A percentile compares a stretch with the other conserved stretches of the same genome.
phyloP scores from a whole-genome alignment of 2,113 vertebrate species.

The Bufo gargarizans region DNA sequence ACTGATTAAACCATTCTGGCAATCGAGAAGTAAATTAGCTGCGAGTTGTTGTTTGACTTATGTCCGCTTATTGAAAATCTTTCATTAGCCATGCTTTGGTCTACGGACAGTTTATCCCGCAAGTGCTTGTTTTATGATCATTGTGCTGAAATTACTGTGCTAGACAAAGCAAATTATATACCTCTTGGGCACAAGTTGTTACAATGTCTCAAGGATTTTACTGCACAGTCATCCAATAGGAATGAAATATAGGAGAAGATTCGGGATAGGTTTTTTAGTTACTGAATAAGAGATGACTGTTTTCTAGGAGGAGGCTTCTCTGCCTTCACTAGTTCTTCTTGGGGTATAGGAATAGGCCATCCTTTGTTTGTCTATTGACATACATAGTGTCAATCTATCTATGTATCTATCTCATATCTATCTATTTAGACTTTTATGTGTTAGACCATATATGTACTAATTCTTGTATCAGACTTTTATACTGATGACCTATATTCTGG shows the following conservation, averaged over 20 bases:
- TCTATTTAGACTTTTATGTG: too few species aligned
- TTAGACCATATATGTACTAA: too few species aligned
- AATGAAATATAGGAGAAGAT: conserved; percentile 16
- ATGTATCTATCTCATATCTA: too few species aligned
- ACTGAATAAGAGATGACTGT: conserved; percentile 10
- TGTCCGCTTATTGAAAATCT: conserved; percentile 66
- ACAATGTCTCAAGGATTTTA: conserved; percentile 31
- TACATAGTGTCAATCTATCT: too few species aligned
- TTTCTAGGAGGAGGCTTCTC: not conserved
- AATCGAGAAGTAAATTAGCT: conserved; percentile 66
- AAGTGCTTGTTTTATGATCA: conserved; percentile 67
- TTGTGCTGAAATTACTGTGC: conserved; percentile 64
- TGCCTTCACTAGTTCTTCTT: not conserved
- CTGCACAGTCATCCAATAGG: not conserved
- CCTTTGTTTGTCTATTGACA: not conserved
- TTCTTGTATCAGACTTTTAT: too few species aligned
- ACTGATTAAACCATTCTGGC: conserved; percentile 60
- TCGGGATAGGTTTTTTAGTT: not conserved
- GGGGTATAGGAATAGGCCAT: not conserved
- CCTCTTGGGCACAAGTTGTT: conserved; percentile 51
- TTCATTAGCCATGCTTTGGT: conserved; percentile 68
- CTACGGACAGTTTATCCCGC: conserved; percentile 68
- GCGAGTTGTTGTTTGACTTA: conserved; percentile 66
- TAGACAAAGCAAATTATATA: conserved; percentile 66
- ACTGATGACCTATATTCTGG: too few species aligned